These are phyloP conservation scores for Corynorhinus townsendii DNA, from an alignment of 2,113 vertebrate genomes.

Conservation along the genomic window DNA sequence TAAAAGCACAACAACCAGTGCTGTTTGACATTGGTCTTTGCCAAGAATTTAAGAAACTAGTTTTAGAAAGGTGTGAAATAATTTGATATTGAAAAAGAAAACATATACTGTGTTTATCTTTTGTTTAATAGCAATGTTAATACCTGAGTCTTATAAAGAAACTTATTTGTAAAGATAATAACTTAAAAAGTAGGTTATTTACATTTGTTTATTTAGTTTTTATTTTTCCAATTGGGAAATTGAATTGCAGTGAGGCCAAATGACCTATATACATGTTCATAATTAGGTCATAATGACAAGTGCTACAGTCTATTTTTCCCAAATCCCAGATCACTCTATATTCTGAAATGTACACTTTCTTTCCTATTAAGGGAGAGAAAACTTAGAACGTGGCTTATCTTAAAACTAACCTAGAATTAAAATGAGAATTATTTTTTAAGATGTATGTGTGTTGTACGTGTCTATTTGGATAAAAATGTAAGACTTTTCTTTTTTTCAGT, in stretches of 20 bases:
- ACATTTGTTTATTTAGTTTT: neutral
- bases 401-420: conserved; percentile 8
- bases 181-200: neutral
- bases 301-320: neutral
- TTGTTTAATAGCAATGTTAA: neutral
- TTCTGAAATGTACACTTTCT: neutral
- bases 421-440: neutral
- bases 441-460: neutral
- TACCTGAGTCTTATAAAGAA: conserved; percentile 2
- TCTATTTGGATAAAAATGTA: conserved; percentile 25
- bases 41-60: conserved; percentile 34
- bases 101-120: neutral
- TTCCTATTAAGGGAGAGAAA: neutral
- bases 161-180: neutral
- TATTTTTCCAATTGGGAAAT: neutral
- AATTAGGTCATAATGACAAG: neutral
- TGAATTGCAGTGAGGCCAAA: neutral
- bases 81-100: conserved; percentile 19
- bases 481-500: conserved; percentile 82
- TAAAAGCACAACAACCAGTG: neutral
- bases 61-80: neutral
- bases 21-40: neutral
- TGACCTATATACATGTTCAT: neutral
- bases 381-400: neutral
- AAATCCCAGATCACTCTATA: neutral